A percentile compares a stretch with the other conserved stretches of the same genome.
Evolutionary conservation across 2,797 vertebrate genomes (phyloP).

Genomic region (Coendou prehensilis): DNA sequence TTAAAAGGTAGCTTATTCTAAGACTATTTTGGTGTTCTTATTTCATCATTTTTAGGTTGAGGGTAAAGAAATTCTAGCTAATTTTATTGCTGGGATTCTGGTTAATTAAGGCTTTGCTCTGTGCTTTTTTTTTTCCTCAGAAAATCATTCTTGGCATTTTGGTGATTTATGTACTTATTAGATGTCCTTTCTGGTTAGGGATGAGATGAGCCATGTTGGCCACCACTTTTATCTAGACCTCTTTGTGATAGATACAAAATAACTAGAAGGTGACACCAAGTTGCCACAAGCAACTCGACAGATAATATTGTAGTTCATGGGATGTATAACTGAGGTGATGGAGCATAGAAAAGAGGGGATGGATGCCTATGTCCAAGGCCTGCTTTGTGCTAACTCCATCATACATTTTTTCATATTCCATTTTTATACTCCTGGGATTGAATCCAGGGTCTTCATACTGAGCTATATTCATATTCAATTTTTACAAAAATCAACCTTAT

Average conservation of each 20-base stretch:
- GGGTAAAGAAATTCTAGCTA: slow-evolving; percentile 40
- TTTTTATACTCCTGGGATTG: neutral
- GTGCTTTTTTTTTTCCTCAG: neutral
- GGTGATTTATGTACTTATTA: neutral
- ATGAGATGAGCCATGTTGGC: neutral
- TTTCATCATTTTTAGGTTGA: slow-evolving; percentile 53
- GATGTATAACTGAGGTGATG: neutral
- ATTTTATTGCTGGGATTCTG: neutral
- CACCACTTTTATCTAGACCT: neutral
- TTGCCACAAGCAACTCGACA: neutral
- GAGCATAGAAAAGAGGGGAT: neutral
- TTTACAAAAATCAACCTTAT: neutral
- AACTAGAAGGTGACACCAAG: neutral
- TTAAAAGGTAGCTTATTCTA: neutral
- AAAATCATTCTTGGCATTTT: slow-evolving; percentile 8
- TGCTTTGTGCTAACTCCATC: neutral
- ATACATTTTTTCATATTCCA: neutral
- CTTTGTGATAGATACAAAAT: neutral
- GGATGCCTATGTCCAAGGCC: rapidly evolving
- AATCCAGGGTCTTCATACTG: neutral
- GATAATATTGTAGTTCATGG: neutral
- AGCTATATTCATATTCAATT: neutral
- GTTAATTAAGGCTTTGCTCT: slow-evolving; percentile 38
- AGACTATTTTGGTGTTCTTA: neutral
- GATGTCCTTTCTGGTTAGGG: neutral